These are phyloP conservation scores for Saccostrea cuccullata DNA, from an alignment of 1,140 invertebrate genomes.

Conservation along the genomic window DNA sequence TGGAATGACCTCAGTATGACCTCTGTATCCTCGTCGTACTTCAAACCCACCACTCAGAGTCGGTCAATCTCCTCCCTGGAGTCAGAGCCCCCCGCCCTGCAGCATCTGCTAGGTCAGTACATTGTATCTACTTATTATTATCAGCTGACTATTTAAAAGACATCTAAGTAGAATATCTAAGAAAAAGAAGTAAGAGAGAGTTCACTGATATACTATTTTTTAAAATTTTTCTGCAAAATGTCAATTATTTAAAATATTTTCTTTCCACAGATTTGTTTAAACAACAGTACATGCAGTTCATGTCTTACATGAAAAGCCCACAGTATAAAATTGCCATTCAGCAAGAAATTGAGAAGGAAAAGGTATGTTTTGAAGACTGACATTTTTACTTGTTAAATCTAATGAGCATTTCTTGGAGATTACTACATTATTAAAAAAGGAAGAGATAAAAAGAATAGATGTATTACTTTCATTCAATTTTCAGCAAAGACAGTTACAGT, in stretches of 20 bases:
- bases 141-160: too few species aligned
- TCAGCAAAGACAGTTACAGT: constrained; percentile 55
- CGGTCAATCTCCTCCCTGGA: constrained; percentile 77
- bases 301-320: constrained; percentile 89
- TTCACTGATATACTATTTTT: too few species aligned
- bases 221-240: too few species aligned
- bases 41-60: constrained; percentile 66
- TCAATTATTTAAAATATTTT: background rate
- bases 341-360: constrained; percentile 89
- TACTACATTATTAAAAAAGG: too few species aligned
- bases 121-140: background rate
- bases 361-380: constrained; percentile 77
- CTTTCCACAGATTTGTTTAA: constrained; percentile 84
- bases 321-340: constrained; percentile 86
- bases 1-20: constrained; percentile 72
- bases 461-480: constrained; percentile 1
- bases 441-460: background rate
- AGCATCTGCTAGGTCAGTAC: constrained; percentile 86
- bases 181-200: too few species aligned
- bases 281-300: constrained; percentile 89
- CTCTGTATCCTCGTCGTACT: constrained; percentile 59
- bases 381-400: background rate
- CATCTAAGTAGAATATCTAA: too few species aligned
- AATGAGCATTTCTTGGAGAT: too few species aligned
- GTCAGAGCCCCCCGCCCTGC: constrained; percentile 91